phyloP scores from a whole-genome alignment of 53 echinoderm and acorn worm species.

The Henricia sp. region DNA sequence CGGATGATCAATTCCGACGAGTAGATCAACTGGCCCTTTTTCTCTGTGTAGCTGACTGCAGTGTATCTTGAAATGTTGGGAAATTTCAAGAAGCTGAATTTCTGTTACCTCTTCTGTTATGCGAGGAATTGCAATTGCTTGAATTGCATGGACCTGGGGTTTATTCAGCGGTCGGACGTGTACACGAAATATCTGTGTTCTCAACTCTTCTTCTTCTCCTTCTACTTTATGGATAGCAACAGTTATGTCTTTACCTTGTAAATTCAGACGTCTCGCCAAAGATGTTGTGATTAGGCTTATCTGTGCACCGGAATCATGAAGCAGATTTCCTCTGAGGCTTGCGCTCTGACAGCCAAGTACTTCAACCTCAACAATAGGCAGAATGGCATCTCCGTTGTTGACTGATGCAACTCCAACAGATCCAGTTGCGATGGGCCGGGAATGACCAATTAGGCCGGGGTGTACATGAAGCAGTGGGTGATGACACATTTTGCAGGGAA shows the following conservation, averaged over 20 bases:
- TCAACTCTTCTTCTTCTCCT: background rate
- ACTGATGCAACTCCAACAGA: slow-evolving; percentile 1
- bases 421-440: no score
- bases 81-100: background rate
- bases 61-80: slow-evolving; percentile 7
- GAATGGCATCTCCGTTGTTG: slow-evolving; percentile 30
- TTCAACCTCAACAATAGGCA: slow-evolving; percentile 56
- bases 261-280: slow-evolving; percentile 37
- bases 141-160: background rate
- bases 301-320: slow-evolving; percentile 64
- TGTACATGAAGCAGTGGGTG: background rate
- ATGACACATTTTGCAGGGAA: slow-evolving; percentile 31
- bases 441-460: background rate
- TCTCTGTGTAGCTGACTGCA: slow-evolving; percentile 7
- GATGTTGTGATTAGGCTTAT: slow-evolving; percentile 42
- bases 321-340: slow-evolving; percentile 23
- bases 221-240: background rate
- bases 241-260: background rate
- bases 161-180: background rate
- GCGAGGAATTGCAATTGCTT: slow-evolving; percentile 55
- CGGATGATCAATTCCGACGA: slow-evolving; percentile 42
- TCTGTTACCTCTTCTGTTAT: slow-evolving; percentile 10
- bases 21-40: slow-evolving; percentile 45
- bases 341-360: background rate
- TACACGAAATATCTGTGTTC: background rate